phyloP scores from a whole-genome alignment of 2,797 vertebrate genomes.

The Lagothrix lagotricha region DNA sequence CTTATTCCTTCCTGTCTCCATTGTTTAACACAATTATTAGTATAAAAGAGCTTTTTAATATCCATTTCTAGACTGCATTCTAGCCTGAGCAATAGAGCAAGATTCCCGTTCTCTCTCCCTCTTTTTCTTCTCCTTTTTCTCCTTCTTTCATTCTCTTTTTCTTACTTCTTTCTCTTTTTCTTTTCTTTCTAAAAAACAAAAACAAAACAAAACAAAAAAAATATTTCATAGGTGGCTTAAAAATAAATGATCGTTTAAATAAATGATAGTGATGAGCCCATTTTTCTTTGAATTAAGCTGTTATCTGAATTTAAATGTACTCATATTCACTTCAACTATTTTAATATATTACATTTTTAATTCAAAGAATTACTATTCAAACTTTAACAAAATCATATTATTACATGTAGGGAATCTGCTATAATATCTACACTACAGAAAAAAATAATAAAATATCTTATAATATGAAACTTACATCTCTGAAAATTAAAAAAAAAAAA shows the following conservation, averaged over 20 bases:
- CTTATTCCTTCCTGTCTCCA: no score
- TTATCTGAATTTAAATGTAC: conserved; percentile 36
- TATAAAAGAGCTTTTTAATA: no score
- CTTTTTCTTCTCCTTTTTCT: no score
- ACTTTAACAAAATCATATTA: neutral
- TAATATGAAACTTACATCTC: neutral
- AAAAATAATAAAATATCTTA: neutral
- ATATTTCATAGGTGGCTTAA: neutral
- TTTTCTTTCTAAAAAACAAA: no score
- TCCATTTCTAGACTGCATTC: no score
- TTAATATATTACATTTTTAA: neutral
- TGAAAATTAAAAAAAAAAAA: neutral
- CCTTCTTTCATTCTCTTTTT: no score
- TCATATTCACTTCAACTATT: neutral
- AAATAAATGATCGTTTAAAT: conserved; percentile 1
- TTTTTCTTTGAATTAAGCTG: conserved; percentile 52
- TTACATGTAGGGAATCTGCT: neutral
- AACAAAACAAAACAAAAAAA: no score
- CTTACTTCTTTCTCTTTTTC: no score
- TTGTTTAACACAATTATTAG: no score
- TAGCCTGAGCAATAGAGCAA: no score
- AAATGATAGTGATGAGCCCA: neutral
- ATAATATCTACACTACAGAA: neutral
- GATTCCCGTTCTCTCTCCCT: no score
- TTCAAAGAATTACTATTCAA: neutral